phyloP scores from a whole-genome alignment of 1,140 invertebrate species.

The Melipona quadrifasciata region DNA sequence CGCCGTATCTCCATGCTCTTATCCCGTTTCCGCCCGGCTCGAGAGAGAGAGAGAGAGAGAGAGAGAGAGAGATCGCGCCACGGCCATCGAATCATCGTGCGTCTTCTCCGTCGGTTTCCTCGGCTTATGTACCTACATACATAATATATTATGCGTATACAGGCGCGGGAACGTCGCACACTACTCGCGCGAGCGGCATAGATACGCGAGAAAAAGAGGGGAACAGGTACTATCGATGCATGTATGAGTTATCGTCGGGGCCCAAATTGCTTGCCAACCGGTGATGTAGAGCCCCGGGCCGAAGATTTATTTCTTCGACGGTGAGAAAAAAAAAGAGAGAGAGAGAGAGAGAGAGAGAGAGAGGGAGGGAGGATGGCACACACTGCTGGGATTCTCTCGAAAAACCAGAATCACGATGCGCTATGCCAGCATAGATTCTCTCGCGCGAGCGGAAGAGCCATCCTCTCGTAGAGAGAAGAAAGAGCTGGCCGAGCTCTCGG shows the following conservation, averaged over 20 bases:
- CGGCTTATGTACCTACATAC: slow-evolving; percentile 64
- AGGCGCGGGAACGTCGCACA: slow-evolving; percentile 44
- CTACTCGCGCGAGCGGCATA: neutral
- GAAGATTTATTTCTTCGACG: slow-evolving; percentile 79
- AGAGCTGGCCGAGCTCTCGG: slow-evolving; percentile 3
- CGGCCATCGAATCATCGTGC: slow-evolving; percentile 49
- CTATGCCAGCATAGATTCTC: slow-evolving; percentile 52
- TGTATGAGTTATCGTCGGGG: slow-evolving; percentile 80
- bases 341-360: slow-evolving; percentile 35
- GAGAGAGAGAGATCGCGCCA: neutral
- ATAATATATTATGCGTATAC: slow-evolving; percentile 73
- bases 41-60: no score
- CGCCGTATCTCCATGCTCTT: neutral
- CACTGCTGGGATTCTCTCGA: slow-evolving; percentile 48
- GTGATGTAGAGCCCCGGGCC: slow-evolving; percentile 79
- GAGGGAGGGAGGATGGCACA: neutral
- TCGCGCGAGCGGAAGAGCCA: slow-evolving; percentile 28
- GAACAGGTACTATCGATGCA: slow-evolving; percentile 77
- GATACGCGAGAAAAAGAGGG: slow-evolving; percentile 11
- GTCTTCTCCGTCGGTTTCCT: slow-evolving; percentile 41
- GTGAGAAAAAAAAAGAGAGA: slow-evolving; percentile 36
- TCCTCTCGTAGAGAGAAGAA: neutral
- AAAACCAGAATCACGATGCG: slow-evolving; percentile 60
- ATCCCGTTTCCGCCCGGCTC: slow-evolving; percentile 23
- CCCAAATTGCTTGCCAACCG: slow-evolving; percentile 80